Base-by-base conservation (phyloP, 2,113 vertebrate species). In the Haemorhous mexicanus region DNA sequence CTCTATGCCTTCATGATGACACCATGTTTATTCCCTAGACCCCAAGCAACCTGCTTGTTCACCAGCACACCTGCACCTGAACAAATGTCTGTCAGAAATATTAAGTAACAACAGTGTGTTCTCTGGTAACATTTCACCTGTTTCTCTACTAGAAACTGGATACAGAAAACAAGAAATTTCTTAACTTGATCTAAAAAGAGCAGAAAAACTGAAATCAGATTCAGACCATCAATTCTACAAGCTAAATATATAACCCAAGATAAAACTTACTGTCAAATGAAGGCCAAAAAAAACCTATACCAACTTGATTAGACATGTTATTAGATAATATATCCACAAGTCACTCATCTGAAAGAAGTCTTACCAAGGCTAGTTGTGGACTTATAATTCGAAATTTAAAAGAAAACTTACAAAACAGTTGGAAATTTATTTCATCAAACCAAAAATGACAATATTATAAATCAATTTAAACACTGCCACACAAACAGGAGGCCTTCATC, bases 331-430 rank as follows among this genome's bases (percentile, higher is more conserved):
- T 3, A 22, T 37, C 85, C 69, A 67, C 5, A 68, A 88, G 82
- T 56, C 91, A 94, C 97, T 98, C 98, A 98, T 97, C 98, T 98
- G 98, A 98, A 97, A 98, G 97, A 95, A 98, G 97, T 96, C 98
- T 98, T 97, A 98, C 97, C 97, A 98, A 97, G 97, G 96, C 97
- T 96, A 98, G 76, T 84, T 66, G 59, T 30, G 97, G 96, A 97
- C 98, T 98, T 98, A 96, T 82, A 97, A 97, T 80, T 94, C 26
- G 56, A 94, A 97, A 94, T 96, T 92, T 79, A 97, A 95, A 96
- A 96, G 94, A 95, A 97, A 96, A 96, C 83, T 96, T 89, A 91
- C 61, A 83, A 88, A 83, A 82, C 18, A 80, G 49, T 43, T 85
- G 76, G 39, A 90, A 84, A 92, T 26, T 79, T 61, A 79, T 52